Evolutionary conservation across 2,113 vertebrate genomes (phyloP).

Genomic region (Pterocles orientalis): DNA sequence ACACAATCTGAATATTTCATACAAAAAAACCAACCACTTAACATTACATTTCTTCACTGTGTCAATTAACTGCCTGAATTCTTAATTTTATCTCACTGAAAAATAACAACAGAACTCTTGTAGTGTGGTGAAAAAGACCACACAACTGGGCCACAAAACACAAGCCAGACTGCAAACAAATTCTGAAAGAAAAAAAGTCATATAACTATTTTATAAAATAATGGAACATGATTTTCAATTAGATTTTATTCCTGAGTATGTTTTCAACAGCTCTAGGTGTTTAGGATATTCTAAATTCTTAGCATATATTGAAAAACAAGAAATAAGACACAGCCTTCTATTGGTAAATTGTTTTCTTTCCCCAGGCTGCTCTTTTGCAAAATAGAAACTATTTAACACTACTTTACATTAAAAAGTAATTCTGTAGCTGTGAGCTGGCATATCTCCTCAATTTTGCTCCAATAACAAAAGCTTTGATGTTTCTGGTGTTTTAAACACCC

Average conservation of each 20-base stretch:
- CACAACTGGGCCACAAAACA: not conserved
- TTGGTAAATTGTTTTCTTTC: constrained; percentile 10
- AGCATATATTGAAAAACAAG: not conserved
- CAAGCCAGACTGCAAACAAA: not conserved
- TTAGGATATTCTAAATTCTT: not conserved
- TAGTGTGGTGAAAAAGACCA: not conserved
- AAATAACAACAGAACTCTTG: not conserved
- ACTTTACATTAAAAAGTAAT: not conserved
- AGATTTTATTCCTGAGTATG: not conserved
- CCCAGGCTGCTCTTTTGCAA: not conserved
- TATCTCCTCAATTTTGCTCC: not conserved
- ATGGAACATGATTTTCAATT: not conserved
- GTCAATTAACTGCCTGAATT: not conserved
- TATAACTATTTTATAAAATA: not conserved
- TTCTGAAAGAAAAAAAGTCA: not conserved
- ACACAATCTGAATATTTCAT: not conserved
- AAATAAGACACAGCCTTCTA: not conserved
- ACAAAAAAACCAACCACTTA: not conserved
- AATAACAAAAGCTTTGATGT: not conserved
- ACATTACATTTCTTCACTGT: not conserved
- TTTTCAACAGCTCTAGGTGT: not conserved
- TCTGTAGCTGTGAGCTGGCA: not conserved
- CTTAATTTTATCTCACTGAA: not conserved
- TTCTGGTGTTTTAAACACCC: constrained; percentile 9
- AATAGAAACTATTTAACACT: constrained; percentile 1